Base-by-base conservation (phyloP, 2,113 vertebrate genomes). In the Nothocercus nigrocapillus region DNA sequence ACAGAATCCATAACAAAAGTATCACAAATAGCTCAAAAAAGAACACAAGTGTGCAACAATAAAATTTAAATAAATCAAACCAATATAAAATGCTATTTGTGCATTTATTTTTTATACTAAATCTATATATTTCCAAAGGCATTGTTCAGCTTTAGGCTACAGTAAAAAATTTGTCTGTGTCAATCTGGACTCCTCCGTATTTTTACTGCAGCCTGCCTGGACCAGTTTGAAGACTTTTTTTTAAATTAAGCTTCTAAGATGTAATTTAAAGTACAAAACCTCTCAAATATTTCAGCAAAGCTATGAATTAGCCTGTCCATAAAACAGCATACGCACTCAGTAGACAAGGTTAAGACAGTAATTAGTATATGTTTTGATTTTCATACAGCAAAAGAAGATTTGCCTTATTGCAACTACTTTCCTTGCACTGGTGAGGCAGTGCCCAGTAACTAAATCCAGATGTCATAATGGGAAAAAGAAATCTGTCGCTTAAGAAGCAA, bases 371-470 rank as follows among this genome's bases (percentile, higher is more conserved):
- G 21, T 82, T 95, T 78, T 93, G 44, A 77, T 89, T 38, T 88
- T 92, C 56, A 66, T 75, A 61, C 15, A 83, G 27, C n/a, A 38
- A 25, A 20, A 72, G 17, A 17, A 30, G 25, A 53, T 30, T 18
- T 56, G 54, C 54, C 13, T 56, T 56, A 75, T 53, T 86, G 42
- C 42, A 81, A 70, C 30, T 84, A 78, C 25, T 38, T 89, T 34
- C 47, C 90, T 69, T 81, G 61, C 53, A 81, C 19, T 72, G 7
- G 12, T 56, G 25, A 86, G 24, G 12, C 24, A 88, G 54, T 38
- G 63, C n/a, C 13, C 27, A 70, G 13, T 74, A 96, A 90, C 32
- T 67, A 92, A 90, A 92, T 63, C 54, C 85, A 95, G 73, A 92
- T 45, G 45, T 17, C 63, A 66, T 13, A 53, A 85, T 44, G 19